Conservation (phyloP, 2,888 invertebrate species). For the Orchesella flavescens region DNA sequence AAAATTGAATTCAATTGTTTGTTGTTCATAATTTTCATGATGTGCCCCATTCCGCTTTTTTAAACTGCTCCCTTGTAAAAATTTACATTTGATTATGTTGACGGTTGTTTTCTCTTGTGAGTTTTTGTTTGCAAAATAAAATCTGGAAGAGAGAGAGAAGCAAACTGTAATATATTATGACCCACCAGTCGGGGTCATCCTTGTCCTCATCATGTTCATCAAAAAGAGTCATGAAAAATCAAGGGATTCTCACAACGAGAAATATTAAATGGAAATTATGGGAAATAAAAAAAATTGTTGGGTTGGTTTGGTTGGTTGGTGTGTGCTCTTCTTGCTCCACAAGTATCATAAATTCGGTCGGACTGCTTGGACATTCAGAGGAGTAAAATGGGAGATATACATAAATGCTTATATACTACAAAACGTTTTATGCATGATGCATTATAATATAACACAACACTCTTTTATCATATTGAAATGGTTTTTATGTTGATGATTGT, state of each 20-base stretch:
- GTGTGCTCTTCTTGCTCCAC: background rate
- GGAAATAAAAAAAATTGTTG: background rate
- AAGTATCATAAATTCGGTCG: conserved; percentile 31
- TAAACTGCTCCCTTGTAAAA: too few relatives aligned
- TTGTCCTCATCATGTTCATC: conserved; percentile 14
- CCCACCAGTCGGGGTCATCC: conserved; percentile 18
- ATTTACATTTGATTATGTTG: too few relatives aligned
- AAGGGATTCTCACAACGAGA: background rate
- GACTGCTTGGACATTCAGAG: background rate
- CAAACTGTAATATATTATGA: conserved; percentile 1
- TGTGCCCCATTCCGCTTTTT: too few relatives aligned
- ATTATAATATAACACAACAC: background rate
- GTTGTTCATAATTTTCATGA: too few relatives aligned
- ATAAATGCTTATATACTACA: conserved; percentile 1
- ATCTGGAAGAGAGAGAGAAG: conserved; percentile 7
- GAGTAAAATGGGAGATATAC: too few relatives aligned
- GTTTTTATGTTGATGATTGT: conserved; percentile 23
- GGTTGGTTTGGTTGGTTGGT: background rate
- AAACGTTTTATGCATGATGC: background rate
- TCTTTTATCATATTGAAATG: conserved; percentile 15
- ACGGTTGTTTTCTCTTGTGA: too few relatives aligned
- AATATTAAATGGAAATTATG: background rate
- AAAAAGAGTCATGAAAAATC: conserved; percentile 30
- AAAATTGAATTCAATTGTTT: too few relatives aligned
- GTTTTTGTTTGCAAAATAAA: conserved; percentile 55